Percentiles rank a stretch among this genome's conserved stretches.
These are phyloP conservation scores for Bedellia somnulentella DNA, from an alignment of 2,888 invertebrate species.

Conservation along the genomic window DNA sequence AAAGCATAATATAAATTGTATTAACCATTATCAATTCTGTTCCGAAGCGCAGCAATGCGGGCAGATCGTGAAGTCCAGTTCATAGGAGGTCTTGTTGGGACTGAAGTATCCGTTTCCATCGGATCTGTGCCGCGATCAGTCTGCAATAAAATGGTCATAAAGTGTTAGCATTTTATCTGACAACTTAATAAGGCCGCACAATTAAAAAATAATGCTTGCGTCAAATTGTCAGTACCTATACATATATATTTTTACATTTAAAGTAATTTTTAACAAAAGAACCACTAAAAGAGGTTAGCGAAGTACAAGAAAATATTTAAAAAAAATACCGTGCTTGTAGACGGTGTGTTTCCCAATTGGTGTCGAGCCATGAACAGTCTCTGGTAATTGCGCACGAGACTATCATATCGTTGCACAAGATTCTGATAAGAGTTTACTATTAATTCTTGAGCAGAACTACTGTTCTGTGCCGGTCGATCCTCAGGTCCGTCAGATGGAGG, in stretches of 20 bases:
- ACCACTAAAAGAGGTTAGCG: too few relatives aligned
- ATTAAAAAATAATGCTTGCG: too few relatives aligned
- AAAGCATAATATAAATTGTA: too few relatives aligned
- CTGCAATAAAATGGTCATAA: too few relatives aligned
- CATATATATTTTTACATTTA: too few relatives aligned
- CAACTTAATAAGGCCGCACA: too few relatives aligned
- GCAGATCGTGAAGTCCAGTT: background rate
- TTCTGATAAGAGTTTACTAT: constrained; percentile 52
- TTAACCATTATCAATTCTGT: background rate
- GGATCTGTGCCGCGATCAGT: constrained; percentile 72
- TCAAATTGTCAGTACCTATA: too few relatives aligned
- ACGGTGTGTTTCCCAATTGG: constrained; percentile 34
- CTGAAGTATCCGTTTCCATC: constrained; percentile 60
- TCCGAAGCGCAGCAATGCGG: background rate
- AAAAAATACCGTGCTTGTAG: constrained; percentile 47
- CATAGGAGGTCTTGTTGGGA: constrained; percentile 8
- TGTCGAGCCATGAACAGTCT: constrained; percentile 50
- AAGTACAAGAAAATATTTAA: too few relatives aligned
- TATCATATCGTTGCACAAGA: constrained; percentile 52
- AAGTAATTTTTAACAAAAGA: too few relatives aligned
- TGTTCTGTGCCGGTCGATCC: constrained; percentile 21
- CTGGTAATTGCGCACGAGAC: constrained; percentile 51
- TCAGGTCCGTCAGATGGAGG: constrained; percentile 21
- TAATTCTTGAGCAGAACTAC: constrained; percentile 34
- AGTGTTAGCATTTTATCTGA: too few relatives aligned